Percentiles rank a stretch among this genome's conserved stretches.
Evolutionary conservation across 2,797 vertebrate species (phyloP).

Genomic region (Siniperca obscura): DNA sequence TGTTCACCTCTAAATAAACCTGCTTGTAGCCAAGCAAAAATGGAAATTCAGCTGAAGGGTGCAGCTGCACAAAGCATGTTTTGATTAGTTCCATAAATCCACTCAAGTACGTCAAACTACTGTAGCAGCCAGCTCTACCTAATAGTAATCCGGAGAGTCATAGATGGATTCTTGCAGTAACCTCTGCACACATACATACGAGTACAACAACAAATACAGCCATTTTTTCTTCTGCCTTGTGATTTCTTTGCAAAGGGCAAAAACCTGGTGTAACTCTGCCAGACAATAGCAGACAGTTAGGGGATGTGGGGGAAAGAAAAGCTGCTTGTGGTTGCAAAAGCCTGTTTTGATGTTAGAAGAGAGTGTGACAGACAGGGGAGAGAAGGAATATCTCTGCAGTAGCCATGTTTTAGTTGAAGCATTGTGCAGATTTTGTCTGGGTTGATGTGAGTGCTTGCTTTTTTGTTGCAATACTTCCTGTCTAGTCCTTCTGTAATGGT

Average conservation of each 20-base stretch:
- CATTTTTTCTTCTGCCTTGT: neutral
- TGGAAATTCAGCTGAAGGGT: conserved; percentile 18
- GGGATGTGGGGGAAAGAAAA: neutral
- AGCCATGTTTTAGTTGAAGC: conserved; percentile 9
- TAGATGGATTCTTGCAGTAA: neutral
- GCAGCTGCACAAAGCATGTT: conserved; percentile 31
- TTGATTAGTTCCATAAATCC: conserved; percentile 39
- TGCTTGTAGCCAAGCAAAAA: conserved; percentile 5
- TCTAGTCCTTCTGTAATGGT: neutral
- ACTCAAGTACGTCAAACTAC: conserved; percentile 12
- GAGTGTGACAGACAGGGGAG: conserved; percentile 22
- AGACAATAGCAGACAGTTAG: conserved; percentile 32
- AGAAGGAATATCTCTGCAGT: conserved; percentile 4
- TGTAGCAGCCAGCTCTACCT: neutral
- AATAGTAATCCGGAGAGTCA: conserved; percentile 1
- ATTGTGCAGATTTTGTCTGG: conserved; percentile 14
- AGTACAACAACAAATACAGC: neutral
- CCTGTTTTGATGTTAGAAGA: conserved; percentile 16
- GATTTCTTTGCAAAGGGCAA: conserved; percentile 10
- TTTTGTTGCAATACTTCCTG: neutral
- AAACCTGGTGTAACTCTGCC: conserved; percentile 11
- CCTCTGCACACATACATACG: neutral
- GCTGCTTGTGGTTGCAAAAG: conserved; percentile 9
- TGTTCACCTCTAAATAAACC: conserved; percentile 9
- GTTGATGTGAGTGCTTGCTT: neutral